Percentiles rank a stretch among this genome's conserved stretches.
phyloP scores from a whole-genome alignment of 2,113 vertebrate genomes.

The Centropus unirufus region DNA sequence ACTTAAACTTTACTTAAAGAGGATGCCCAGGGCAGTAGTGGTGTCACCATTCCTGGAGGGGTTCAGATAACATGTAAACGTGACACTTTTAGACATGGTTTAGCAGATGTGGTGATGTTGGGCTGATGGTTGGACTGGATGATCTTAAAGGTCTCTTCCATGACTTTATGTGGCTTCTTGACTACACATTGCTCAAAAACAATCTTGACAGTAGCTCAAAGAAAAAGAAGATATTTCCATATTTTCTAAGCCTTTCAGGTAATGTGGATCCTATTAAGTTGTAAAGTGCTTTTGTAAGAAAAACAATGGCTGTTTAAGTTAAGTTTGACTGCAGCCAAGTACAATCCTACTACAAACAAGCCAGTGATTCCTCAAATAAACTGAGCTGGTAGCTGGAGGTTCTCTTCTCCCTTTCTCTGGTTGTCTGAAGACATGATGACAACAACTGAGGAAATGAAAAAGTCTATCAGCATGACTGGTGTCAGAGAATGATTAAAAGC shows the following conservation, averaged over 20 bases:
- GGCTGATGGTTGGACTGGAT: no score
- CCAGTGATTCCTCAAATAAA: neutral
- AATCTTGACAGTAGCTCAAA: neutral
- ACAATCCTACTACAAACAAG: neutral
- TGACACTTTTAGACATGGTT: no score
- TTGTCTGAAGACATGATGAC: neutral
- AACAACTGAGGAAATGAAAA: neutral
- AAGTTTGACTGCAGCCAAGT: neutral
- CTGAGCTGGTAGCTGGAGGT: neutral
- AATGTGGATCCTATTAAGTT: neutral
- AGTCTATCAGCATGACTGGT: rapidly evolving
- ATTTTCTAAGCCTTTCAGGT: neutral
- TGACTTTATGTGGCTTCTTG: neutral
- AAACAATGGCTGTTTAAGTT: slow-evolving; percentile 20
- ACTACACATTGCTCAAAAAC: neutral
- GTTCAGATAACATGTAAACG: no score
- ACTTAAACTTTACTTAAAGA: no score
- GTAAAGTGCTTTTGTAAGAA: neutral
- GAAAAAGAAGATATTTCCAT: neutral
- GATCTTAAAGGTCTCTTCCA: no score
- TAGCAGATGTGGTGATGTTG: no score
- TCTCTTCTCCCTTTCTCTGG: neutral
- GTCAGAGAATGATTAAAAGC: neutral
- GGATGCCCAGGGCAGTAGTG: no score
- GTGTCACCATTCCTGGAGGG: no score